Evolutionary conservation across 2,797 vertebrate genomes (phyloP), one percentile per base, ranked within the genome.

Genomic region (Acanthopagrus latus): DNA sequence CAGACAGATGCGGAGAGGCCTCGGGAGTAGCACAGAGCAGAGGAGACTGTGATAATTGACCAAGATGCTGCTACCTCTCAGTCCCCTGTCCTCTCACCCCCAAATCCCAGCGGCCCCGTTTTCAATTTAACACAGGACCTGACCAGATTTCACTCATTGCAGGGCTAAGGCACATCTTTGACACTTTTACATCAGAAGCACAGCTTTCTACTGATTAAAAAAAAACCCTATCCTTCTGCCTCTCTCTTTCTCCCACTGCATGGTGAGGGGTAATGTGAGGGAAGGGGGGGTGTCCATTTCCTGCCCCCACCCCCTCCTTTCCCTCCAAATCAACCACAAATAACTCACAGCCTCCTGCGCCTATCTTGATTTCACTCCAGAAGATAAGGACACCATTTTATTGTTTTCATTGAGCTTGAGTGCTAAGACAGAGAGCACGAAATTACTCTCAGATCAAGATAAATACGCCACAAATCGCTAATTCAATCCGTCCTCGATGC

Each of bases 351-450:
- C 83, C 89, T 92, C 89, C 90, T 79, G 79, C 59, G 71, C 85
- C 91, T 89, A 90, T 93, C 93, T 92, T 93, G 93, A 94, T 94
- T 92, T 92, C 90, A 85, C 90, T 90, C 70, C 64, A 50, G 65
- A 50, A 93, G 94, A 95, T 94, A 95, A 94, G 91, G 82, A 93
- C 92, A 90, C 91, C 87, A 93, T 94, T 38, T 94, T 95, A 93
- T 92, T 94, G 93, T 94, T 93, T 93, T 94, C 92, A 93, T 92
- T 92, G 87, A 90, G 90, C 86, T 90, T 65, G 92, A 92, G 91
- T 90, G 90, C 86, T 86, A 89, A 92, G 89, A 93, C 92, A 88
- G 88, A 89, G 90, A 90, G 92, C 86, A 78, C 86, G 58, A 82
- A 90, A 90, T 93, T 88, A 92, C 90, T 92, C 87, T 89, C 78